Evolutionary conservation across 2,113 vertebrate genomes (phyloP), one percentile per base, ranked within the genome.

Genomic region (Albula glossodonta): DNA sequence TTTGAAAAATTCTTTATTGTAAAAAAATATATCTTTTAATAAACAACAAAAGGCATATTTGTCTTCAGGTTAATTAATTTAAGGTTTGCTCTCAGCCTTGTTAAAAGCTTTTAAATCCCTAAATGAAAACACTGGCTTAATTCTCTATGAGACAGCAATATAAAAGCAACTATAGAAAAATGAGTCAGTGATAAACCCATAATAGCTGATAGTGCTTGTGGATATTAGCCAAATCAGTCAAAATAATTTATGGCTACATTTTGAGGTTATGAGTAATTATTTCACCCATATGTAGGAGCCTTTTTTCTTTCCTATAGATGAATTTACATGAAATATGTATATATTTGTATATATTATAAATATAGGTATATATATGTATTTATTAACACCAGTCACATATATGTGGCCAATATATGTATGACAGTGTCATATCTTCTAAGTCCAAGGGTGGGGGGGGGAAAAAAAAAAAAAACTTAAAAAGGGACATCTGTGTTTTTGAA

Each of bases 401-500:
- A 25, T 74, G 70, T 22, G n/a, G 70, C 4, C n/a, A 9, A 74
- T 74, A 5, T 25, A 70, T n/a, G 17, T 1, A 70, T n/a, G 63
- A 13, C 3, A n/a, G 19, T 22, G n/a, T 22, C 17, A n/a, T 5
- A 70, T n/a, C 31, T 41, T 41, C 31, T 22, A 70, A 22, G 3
- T 70, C 63, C 22, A 19, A 0, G 17, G 6, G 17, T 66, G 19
- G 63, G 56, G 11, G 56, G 56, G 53, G 2, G 2, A 12, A 12
- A 12, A 12, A 56, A 6, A 56, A 63, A 63, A 63, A 63, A 63
- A 3, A 17, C 7, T 12, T 56, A 56, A 12, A 56, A 9, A 12
- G 53, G 85, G 25, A 87, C 92, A 92, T 90, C 89, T 89, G 90
- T 31, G 74, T 85, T 56, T 91, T 89, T 87, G 70, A 86, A 89